These are phyloP conservation scores for Branchinecta sandiegonensis DNA, from an alignment of 2,888 invertebrate species.

Conservation along the genomic window DNA sequence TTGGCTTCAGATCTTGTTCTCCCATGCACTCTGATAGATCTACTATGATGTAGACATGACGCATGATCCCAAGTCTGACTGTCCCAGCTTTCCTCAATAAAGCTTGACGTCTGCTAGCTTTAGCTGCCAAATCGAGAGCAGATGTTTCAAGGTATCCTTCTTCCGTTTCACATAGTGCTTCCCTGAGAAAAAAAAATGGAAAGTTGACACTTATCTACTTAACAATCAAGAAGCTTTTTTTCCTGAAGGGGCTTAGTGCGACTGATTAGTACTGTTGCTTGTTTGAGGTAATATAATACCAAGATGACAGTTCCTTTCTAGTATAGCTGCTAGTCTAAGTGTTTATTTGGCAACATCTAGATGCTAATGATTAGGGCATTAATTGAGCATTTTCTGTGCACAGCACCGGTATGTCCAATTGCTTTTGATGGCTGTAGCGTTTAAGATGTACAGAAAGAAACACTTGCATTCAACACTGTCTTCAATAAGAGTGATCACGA, in stretches of 20 bases:
- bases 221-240: background rate
- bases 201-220: slow-evolving; percentile 21
- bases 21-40: slow-evolving; percentile 92
- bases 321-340: too few relatives aligned
- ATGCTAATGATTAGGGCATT: too few relatives aligned
- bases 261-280: too few relatives aligned
- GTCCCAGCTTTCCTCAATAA: slow-evolving; percentile 49
- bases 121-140: slow-evolving; percentile 78
- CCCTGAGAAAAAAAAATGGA: slow-evolving; percentile 41
- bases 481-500: too few relatives aligned
- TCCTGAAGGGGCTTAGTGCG: background rate
- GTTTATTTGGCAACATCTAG: too few relatives aligned
- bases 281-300: too few relatives aligned
- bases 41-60: slow-evolving; percentile 77
- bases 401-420: too few relatives aligned
- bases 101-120: slow-evolving; percentile 63
- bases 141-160: slow-evolving; percentile 79
- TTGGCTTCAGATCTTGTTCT: slow-evolving; percentile 88
- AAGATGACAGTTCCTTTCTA: too few relatives aligned
- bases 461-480: too few relatives aligned
- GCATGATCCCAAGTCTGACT: slow-evolving; percentile 93
- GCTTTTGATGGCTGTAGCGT: too few relatives aligned
- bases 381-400: too few relatives aligned
- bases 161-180: slow-evolving; percentile 90
- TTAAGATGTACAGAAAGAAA: too few relatives aligned